Conservation (phyloP, 1,140 invertebrate genomes). For the Bathynomus jamesi region DNA sequence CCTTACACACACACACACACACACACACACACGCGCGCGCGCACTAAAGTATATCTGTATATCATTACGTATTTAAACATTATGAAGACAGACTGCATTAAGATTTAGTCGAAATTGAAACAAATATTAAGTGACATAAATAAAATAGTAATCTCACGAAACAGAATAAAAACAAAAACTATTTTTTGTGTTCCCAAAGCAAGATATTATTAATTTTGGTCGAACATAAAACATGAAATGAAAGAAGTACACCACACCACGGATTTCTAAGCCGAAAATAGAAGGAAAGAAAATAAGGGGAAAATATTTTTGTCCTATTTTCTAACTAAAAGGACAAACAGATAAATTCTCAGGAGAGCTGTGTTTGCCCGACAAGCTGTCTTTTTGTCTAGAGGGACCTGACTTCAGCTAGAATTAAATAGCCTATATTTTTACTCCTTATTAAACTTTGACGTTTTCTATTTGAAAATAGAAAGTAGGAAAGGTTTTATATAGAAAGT, state of each 20-base stretch:
- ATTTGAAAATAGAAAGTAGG: background rate
- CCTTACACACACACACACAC: background rate
- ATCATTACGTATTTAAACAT: background rate
- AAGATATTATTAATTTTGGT: too few relatives aligned
- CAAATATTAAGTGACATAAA: too few relatives aligned
- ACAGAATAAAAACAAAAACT: too few relatives aligned
- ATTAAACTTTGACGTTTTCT: background rate
- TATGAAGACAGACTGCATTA: too few relatives aligned
- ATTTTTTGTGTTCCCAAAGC: too few relatives aligned
- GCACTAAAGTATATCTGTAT: background rate
- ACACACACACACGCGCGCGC: background rate
- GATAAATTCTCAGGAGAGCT: background rate
- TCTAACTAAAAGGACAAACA: background rate
- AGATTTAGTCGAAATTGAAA: too few relatives aligned
- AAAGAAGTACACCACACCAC: too few relatives aligned
- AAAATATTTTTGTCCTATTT: background rate
- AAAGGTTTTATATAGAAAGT: background rate
- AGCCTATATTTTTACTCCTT: background rate
- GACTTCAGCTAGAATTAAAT: background rate
- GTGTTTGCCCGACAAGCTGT: background rate
- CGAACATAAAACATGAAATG: too few relatives aligned
- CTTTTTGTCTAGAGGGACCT: background rate
- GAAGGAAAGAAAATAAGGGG: too few relatives aligned
- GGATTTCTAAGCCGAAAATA: too few relatives aligned
- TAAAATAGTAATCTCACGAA: too few relatives aligned